These are phyloP conservation scores for Heteractis magnifica DNA, from an alignment of 92 coral and sea anemone species.

Conservation along the genomic window DNA sequence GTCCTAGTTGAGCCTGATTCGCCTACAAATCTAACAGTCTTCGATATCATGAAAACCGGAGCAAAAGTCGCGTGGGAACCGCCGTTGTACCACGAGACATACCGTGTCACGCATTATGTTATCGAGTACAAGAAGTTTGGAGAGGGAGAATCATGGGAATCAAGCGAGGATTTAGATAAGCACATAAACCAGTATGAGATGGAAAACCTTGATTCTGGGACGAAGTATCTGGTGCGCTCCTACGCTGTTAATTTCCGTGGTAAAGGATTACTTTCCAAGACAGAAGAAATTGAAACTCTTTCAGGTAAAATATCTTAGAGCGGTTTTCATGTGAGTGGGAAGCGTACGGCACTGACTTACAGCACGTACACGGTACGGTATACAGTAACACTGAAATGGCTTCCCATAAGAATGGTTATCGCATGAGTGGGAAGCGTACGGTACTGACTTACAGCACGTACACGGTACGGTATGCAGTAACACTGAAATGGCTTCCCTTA, in stretches of 20 bases:
- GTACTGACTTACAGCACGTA: too few relatives aligned
- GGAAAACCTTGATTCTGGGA: neutral
- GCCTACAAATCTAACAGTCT: neutral
- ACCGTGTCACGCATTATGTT: neutral
- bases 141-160: neutral
- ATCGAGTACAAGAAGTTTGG: constrained; percentile 8
- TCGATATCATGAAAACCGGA: neutral
- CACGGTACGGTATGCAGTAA: too few relatives aligned
- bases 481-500: too few relatives aligned
- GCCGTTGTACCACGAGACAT: neutral
- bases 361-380: too few relatives aligned
- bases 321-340: too few relatives aligned
- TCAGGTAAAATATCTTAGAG: neutral
- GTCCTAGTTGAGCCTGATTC: neutral
- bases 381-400: too few relatives aligned
- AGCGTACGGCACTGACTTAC: too few relatives aligned
- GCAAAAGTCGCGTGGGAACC: neutral
- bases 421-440: too few relatives aligned
- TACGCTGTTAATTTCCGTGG: neutral
- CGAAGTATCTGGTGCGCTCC: neutral
- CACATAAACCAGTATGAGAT: neutral
- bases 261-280: neutral
- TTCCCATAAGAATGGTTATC: too few relatives aligned
- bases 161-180: neutral
- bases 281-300: neutral